Percentiles rank a stretch among this genome's conserved stretches.
These are phyloP conservation scores for Lithophane leautieri DNA, from an alignment of 2,888 invertebrate genomes.

Conservation along the genomic window DNA sequence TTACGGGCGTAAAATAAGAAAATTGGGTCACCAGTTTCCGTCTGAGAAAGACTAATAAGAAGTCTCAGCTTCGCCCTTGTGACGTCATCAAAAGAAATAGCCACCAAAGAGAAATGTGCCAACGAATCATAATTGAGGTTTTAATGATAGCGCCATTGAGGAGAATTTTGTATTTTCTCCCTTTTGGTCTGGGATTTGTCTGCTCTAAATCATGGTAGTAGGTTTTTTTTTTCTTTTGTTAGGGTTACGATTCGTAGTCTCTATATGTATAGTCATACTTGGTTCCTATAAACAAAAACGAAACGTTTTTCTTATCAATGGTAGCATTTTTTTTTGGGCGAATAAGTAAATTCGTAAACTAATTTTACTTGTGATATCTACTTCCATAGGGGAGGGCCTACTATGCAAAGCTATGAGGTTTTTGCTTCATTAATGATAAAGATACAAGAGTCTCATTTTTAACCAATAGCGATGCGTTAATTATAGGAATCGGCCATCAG, in stretches of 20 bases:
- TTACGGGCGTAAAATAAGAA: conserved; percentile 41
- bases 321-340: too few relatives aligned
- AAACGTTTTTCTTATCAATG: too few relatives aligned
- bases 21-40: conserved; percentile 57
- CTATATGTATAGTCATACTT: too few relatives aligned
- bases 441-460: too few relatives aligned
- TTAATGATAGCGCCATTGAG: conserved; percentile 50
- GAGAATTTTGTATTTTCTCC: conserved; percentile 9
- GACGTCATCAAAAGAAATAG: conserved; percentile 54
- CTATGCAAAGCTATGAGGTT: too few relatives aligned
- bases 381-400: too few relatives aligned
- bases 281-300: too few relatives aligned
- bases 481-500: too few relatives aligned
- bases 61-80: conserved; percentile 32
- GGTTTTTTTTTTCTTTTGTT: neutral
- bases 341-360: too few relatives aligned
- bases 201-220: neutral
- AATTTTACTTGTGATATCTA: too few relatives aligned
- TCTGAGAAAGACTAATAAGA: conserved; percentile 53
- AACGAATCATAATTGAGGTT: conserved; percentile 59
- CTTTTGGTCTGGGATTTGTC: conserved; percentile 7
- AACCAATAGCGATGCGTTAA: too few relatives aligned
- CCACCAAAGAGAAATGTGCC: conserved; percentile 41
- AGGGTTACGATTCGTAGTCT: neutral
- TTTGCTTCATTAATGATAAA: too few relatives aligned